Evolutionary conservation across 2,797 vertebrate species (phyloP), one percentile per base, ranked within the genome.

Genomic region (Aythya fuligula): DNA sequence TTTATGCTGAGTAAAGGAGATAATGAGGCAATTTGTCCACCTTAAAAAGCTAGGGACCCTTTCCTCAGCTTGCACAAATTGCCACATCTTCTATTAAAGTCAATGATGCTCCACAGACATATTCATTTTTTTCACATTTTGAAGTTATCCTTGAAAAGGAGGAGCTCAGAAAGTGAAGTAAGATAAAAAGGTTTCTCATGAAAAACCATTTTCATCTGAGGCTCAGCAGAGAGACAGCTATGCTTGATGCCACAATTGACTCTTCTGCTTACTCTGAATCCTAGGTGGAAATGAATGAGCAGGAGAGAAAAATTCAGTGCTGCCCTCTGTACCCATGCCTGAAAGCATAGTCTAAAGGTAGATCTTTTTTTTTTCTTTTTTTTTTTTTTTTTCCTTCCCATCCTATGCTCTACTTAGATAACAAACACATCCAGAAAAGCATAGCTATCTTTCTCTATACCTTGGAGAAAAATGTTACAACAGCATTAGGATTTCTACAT

Each of bases 51-150:
- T 56, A 84, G 81, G 15, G 18, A 75, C 10, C 53, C 49, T 83
- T 85, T 62, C 58, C 54, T 87, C 53, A 73, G 70, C 79, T 78
- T 70, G 66, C 66, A 32, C 43, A 67, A 90, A 90, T 72, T 84
- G 60, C 6, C 66, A 64, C 14, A 38, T 81, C 79, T 84, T 47
- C 70, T 20, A 53, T 56, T 88, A 78, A 85, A 89, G 62, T 53
- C 82, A 88, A n/a, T 32, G 36, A 62, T 65, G 62, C 41, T 93
- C 47, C 81, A 32, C 45, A 72, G 70, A 66, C 6, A 72, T 24
- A 19, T 79, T 77, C 30, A 78, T 27, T 20, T 72, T 91, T 91
- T 82, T 32, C 24, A 27, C 3, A 6, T 62, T 62, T 92, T 61
- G n/a, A 84, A 81, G 70, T 18, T 16, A 60, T 47, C 34, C 12